phyloP scores from a whole-genome alignment of 2,888 invertebrate species.

The Coleophora deauratella region DNA sequence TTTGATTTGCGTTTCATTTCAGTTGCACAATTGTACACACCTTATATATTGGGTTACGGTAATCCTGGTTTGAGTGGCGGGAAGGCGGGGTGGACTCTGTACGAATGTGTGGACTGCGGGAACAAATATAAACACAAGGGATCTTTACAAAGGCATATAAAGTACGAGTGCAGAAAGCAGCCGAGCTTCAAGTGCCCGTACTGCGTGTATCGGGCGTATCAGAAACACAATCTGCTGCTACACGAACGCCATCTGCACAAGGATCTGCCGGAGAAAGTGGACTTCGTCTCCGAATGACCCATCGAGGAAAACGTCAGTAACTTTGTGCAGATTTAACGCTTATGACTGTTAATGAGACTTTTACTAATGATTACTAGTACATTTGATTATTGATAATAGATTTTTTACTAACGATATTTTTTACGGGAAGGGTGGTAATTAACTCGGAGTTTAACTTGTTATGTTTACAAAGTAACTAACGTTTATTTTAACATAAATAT shows the following conservation, averaged over 20 bases:
- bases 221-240: slow-evolving; percentile 75
- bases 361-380: slow-evolving; percentile 38
- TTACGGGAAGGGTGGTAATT: too few relatives aligned
- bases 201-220: slow-evolving; percentile 79
- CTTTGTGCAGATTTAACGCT: too few relatives aligned
- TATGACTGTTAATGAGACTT: slow-evolving; percentile 28
- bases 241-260: slow-evolving; percentile 71
- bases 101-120: slow-evolving; percentile 82
- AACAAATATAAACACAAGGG: slow-evolving; percentile 89
- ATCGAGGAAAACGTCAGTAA: slow-evolving; percentile 25
- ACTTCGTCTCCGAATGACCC: slow-evolving; percentile 68
- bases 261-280: slow-evolving; percentile 71
- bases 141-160: slow-evolving; percentile 83
- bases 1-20: slow-evolving; percentile 44
- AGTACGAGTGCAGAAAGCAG: slow-evolving; percentile 83
- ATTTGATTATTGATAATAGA: slow-evolving; percentile 7
- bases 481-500: too few relatives aligned
- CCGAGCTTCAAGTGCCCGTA: slow-evolving; percentile 81
- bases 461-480: too few relatives aligned
- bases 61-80: slow-evolving; percentile 57
- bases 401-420: too few relatives aligned
- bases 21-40: slow-evolving; percentile 73
- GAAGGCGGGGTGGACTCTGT: slow-evolving; percentile 65
- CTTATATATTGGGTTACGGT: slow-evolving; percentile 72
- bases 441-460: too few relatives aligned